A percentile compares a stretch with the other conserved stretches of the same genome.
phyloP scores from a whole-genome alignment of 1,140 invertebrate species.

The Venturia canescens region DNA sequence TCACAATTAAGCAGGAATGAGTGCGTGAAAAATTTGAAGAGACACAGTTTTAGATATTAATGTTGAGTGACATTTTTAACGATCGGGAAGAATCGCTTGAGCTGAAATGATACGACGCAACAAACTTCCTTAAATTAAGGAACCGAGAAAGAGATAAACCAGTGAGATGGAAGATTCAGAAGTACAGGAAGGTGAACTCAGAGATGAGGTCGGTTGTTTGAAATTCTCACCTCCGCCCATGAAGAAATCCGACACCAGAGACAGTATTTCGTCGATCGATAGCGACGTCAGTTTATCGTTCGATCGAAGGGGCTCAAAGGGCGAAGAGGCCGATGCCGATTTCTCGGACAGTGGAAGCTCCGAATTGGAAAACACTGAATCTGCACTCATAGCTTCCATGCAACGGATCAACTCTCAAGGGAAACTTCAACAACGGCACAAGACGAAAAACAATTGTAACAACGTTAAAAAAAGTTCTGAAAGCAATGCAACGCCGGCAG shows the following conservation, averaged over 20 bases:
- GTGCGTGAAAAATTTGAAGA: background rate
- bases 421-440: constrained; percentile 70
- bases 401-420: constrained; percentile 26
- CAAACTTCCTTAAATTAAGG: background rate
- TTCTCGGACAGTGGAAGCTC: constrained; percentile 82
- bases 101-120: background rate
- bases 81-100: background rate
- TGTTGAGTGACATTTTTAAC: background rate
- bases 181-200: constrained; percentile 65
- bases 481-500: background rate
- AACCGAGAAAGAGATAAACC: background rate
- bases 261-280: constrained; percentile 82
- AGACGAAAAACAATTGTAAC: constrained; percentile 66
- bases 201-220: constrained; percentile 69
- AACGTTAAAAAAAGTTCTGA: background rate
- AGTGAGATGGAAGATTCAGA: constrained; percentile 65
- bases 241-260: constrained; percentile 79
- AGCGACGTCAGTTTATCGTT: constrained; percentile 80
- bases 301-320: constrained; percentile 74
- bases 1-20: background rate
- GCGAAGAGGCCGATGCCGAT: constrained; percentile 82
- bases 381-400: constrained; percentile 6
- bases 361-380: constrained; percentile 79
- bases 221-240: constrained; percentile 73
- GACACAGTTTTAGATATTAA: background rate